These are phyloP conservation scores for Dasypolia templi DNA, from an alignment of 2,888 invertebrate species.

Conservation along the genomic window DNA sequence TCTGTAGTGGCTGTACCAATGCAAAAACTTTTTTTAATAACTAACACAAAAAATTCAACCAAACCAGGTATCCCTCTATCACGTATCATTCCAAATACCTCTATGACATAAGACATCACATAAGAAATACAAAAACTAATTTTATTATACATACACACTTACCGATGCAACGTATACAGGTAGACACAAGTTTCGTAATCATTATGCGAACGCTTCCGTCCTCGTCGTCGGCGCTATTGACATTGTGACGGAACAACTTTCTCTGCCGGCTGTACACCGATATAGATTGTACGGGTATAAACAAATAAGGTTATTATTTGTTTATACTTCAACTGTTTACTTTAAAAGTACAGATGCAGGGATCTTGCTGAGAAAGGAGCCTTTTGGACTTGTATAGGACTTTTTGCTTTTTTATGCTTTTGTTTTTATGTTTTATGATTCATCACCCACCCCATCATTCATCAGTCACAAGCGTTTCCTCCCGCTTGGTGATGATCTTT, in stretches of 20 bases:
- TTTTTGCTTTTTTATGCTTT: too few relatives aligned
- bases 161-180: constrained; percentile 45
- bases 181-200: constrained; percentile 68
- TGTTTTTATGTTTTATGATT: too few relatives aligned
- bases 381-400: too few relatives aligned
- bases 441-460: too few relatives aligned
- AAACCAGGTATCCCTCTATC: not conserved
- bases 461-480: too few relatives aligned
- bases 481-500: too few relatives aligned
- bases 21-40: not conserved
- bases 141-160: constrained; percentile 34
- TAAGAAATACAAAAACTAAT: constrained; percentile 26
- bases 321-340: too few relatives aligned
- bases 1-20: not conserved
- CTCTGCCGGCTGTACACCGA: constrained; percentile 58
- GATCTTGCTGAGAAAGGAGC: too few relatives aligned
- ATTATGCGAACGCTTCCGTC: constrained; percentile 72
- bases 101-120: constrained; percentile 15
- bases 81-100: constrained; percentile 5
- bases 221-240: constrained; percentile 67
- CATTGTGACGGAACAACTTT: constrained; percentile 72
- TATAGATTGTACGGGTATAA: constrained; percentile 47
- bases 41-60: not conserved
- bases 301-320: constrained; percentile 49
- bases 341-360: constrained; percentile 10